Evolutionary conservation across 2,888 invertebrate species (phyloP), one percentile per base, ranked within the genome.

Genomic region (Drosophila cracens): DNA sequence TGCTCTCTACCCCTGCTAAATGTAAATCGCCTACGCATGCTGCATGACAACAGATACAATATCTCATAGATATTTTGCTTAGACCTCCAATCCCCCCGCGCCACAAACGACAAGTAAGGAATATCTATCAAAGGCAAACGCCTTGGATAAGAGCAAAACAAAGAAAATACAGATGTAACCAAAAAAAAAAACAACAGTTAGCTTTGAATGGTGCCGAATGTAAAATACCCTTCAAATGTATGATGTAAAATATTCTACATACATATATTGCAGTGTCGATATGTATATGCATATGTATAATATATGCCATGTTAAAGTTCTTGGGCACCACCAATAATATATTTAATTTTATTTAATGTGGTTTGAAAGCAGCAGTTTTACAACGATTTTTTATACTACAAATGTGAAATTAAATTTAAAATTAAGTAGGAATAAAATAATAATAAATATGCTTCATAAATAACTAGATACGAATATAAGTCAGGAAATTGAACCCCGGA

Each of bases 1-100:
- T 11, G 27, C 33, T 29, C 13, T 4, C 4, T 34, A 3, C 51
- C 48, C 49, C 52, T 70, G 60, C 49, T 61, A 77, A 54, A 59
- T 57, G 73, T 57, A 72, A 86, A 86, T 86, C 83, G 83, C 79
- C 79, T 86, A 83, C 79, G 80, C 74, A 68, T 67, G 61, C 71
- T 84, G 82, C 75, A 70, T 79, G 70, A 75, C 78, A 82, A 83
- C 60, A 71, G 79, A 86, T 83, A 79, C 83, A 86, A 79, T 86
- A 86, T 86, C 83, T 83, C 62, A 72, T 52, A 68, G 74, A 86
- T 81, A 70, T 76, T 70, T 59, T 68, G 52, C 67, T 68, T 61
- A 40, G 68, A 56, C 56, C 58, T 25, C 27, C 11, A 21, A 21
- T 43, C 18, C n/a, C 4, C 4, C n/a, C n/a, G 4, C 4, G 11